Conservation (phyloP, 2,797 vertebrate species). For the Apogon talboti region DNA sequence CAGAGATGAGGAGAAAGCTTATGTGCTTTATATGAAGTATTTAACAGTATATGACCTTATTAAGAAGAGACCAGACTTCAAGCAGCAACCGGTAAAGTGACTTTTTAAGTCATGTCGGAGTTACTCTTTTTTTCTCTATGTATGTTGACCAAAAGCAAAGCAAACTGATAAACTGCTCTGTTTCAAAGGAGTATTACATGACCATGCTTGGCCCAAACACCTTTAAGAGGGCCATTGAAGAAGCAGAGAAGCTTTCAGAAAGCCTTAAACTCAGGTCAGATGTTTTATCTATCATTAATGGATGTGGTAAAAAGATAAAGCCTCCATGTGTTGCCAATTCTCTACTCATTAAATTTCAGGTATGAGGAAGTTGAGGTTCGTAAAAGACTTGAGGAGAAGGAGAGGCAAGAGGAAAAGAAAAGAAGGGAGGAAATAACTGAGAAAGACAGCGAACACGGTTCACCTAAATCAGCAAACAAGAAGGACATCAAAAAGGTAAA, state of each 20-base stretch:
- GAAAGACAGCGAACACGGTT: constrained; percentile 73
- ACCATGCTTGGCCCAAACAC: constrained; percentile 91
- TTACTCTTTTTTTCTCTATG: too few relatives aligned
- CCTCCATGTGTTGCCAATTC: neutral
- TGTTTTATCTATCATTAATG: neutral
- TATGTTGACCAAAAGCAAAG: neutral
- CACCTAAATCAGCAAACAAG: constrained; percentile 83
- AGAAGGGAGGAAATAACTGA: constrained; percentile 85
- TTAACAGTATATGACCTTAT: constrained; percentile 94
- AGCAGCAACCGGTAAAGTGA: constrained; percentile 90
- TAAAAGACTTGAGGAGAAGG: constrained; percentile 94
- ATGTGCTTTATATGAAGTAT: constrained; percentile 98
- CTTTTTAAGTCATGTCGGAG: too few relatives aligned
- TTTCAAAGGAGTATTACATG: constrained; percentile 90
- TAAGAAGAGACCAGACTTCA: constrained; percentile 96
- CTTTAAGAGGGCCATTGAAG: constrained; percentile 96
- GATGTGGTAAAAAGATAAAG: neutral
- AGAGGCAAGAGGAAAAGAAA: constrained; percentile 89
- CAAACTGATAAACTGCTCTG: neutral
- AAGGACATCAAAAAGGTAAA: constrained; percentile 89
- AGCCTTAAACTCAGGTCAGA: constrained; percentile 96
- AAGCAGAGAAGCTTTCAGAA: constrained; percentile 96
- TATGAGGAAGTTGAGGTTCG: constrained; percentile 97
- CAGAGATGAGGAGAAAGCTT: constrained; percentile 96
- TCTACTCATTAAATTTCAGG: constrained; percentile 71